These are phyloP conservation scores for Amphilophus citrinellus DNA, from an alignment of 2,113 vertebrate genomes.

Conservation along the genomic window DNA sequence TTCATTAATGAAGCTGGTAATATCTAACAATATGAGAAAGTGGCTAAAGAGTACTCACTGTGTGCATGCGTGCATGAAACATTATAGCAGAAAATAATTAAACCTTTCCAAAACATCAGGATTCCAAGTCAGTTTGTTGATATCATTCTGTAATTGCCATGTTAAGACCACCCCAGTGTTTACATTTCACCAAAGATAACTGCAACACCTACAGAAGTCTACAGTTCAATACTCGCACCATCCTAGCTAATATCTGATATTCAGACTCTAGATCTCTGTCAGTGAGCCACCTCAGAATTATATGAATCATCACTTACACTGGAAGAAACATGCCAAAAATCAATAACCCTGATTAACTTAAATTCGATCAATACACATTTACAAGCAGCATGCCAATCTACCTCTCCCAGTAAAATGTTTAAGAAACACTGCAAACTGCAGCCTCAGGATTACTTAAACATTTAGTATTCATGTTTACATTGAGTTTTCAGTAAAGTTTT, in stretches of 20 bases:
- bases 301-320: constrained; percentile 58
- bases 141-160: background rate
- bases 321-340: constrained; percentile 49
- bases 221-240: constrained; percentile 1
- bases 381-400: constrained; percentile 48
- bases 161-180: background rate
- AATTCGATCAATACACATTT: constrained; percentile 64
- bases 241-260: constrained; percentile 21
- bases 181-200: background rate
- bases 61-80: background rate
- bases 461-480: constrained; percentile 12
- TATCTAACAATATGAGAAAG: background rate
- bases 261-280: constrained; percentile 36
- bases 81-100: background rate
- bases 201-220: background rate
- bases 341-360: constrained; percentile 66
- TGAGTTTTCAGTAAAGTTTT: background rate
- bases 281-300: constrained; percentile 40
- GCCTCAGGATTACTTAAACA: constrained; percentile 12
- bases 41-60: background rate
- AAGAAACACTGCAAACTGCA: constrained; percentile 22
- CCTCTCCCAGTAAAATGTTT: constrained; percentile 36
- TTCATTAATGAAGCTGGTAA: background rate
- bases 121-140: background rate
- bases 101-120: background rate